Base-by-base conservation (phyloP, 2,888 invertebrate genomes). In the Cheilosia vernalis region DNA sequence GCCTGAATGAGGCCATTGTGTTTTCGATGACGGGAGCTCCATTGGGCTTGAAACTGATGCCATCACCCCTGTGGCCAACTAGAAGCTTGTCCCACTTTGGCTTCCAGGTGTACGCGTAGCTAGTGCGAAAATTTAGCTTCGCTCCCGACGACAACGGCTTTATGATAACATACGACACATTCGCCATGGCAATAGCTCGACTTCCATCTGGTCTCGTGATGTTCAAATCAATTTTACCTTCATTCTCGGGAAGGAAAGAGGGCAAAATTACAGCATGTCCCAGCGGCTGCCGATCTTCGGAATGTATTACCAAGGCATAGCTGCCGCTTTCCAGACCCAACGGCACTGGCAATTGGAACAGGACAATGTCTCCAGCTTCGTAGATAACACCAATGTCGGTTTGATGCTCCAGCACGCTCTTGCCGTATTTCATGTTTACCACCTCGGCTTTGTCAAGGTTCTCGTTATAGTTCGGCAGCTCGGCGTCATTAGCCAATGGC, bases 1-100 rank as follows among this genome's bases (percentile, higher is more conserved):
- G 95, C 91, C 97, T 96, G 89, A 99, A 94, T 15, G 99, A 99
- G 70, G 98, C 97, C 89, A 99, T 95, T 10, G 99, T 99, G 92
- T 99, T 99, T 93, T 99, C 99, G 88, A 88, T 88, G 72, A 90
- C 89, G 7, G 97, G 94, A 67, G 98, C 96, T 90, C 96, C 95
- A 92, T 93, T 93, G 94, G 88, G 88, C 27, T 89, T 90, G 91
- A 97, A 98, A 88, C 98, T 98, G 80, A 96, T 96, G 66, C 99
- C 99, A 69, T 97, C 95, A 17, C 99, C 99, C 69, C 99, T 94
- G 91, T 99, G 99, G 0, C 99, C 99, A 60, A 99, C 97, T 92
- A 99, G 98, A 69, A 99, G 92, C 0, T 97, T 97, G 24, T 95
- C 95, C 95, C 97, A 96, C 44, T 95, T 93, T 64, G 95, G 94